phyloP scores from a whole-genome alignment of 2,113 vertebrate species.

The Ondatra zibethicus region DNA sequence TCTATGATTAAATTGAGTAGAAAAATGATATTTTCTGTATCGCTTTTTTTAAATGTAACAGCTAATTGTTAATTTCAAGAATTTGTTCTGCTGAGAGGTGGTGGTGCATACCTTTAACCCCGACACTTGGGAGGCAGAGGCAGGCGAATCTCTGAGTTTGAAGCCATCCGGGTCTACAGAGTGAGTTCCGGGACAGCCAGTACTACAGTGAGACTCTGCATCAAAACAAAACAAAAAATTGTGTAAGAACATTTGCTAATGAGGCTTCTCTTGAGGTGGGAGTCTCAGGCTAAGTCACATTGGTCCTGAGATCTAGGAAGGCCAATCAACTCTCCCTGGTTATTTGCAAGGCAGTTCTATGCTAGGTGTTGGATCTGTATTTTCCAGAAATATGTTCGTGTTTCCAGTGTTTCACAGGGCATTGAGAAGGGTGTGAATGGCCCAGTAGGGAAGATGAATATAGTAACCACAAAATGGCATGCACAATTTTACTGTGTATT shows the following conservation, averaged over 20 bases:
- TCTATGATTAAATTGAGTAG: neutral
- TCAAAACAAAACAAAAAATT: neutral
- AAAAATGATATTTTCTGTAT: conserved; percentile 31
- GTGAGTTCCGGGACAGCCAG: neutral
- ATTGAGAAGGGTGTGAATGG: neutral
- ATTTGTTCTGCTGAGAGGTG: neutral
- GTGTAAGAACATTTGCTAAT: neutral
- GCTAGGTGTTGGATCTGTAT: neutral
- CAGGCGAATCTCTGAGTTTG: neutral
- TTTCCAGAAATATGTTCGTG: neutral
- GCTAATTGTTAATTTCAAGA: conserved; percentile 1
- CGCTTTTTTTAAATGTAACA: conserved; percentile 2
- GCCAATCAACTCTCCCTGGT: neutral
- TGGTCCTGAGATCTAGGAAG: neutral
- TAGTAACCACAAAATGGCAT: neutral
- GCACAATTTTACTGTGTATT: neutral
- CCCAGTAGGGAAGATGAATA: neutral
- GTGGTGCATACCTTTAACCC: neutral
- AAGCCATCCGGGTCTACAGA: neutral
- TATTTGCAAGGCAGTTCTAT: neutral
- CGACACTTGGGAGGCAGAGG: neutral
- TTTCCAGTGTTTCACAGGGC: neutral
- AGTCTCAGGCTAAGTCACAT: neutral
- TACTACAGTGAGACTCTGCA: neutral
- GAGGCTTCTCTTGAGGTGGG: neutral